Evolutionary conservation across 1,140 invertebrate species (phyloP), one percentile per base, ranked within the genome.

Genomic region (Sweltsa coloradensis): DNA sequence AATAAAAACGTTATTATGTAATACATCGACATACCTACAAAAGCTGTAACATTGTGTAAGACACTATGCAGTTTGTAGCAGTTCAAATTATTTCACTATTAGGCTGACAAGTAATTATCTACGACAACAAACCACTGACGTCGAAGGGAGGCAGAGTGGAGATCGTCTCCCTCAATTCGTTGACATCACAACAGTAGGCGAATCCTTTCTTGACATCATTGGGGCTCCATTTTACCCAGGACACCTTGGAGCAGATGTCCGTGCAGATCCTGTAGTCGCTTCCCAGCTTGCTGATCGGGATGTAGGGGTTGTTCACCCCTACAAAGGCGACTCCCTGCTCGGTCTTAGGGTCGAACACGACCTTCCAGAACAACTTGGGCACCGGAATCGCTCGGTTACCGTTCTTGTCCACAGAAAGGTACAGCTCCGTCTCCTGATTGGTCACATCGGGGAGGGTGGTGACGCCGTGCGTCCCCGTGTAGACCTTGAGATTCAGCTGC

Each of bases 251-350:
- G 31, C 70, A 71, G 2, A 72, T 60, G 60, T 78, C 71, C 4
- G 13, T 13, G 25, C 43, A 45, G 16, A 45, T 13, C 14, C 29
- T 1, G 19, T 45, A 45, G 25, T 45, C 26, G 16, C 7, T 31
- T 13, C 14, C 3, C 7, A 31, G 43, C 14, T 21, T 9, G 9
- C 13, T 55, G 0, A 61, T 55, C n/a, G n/a, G n/a, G n/a, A n/a
- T n/a, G 53, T 77, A 74, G 0, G 77, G 77, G 60, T 83, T 79
- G 57, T 82, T 82, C 14, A 79, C 63, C 21, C 74, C 72, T 2
- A 82, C 57, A 48, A 81, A 72, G 3, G 71, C 78, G 2, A 73
- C 70, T 2, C 72, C 77, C 2, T 60, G 54, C 36, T 68, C 66
- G 2, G 57, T 62, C 5, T 53, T 45, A 9, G 66, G 62, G 50